Base-by-base conservation (phyloP, 2,888 invertebrate species). In the Mesoligia furuncula region DNA sequence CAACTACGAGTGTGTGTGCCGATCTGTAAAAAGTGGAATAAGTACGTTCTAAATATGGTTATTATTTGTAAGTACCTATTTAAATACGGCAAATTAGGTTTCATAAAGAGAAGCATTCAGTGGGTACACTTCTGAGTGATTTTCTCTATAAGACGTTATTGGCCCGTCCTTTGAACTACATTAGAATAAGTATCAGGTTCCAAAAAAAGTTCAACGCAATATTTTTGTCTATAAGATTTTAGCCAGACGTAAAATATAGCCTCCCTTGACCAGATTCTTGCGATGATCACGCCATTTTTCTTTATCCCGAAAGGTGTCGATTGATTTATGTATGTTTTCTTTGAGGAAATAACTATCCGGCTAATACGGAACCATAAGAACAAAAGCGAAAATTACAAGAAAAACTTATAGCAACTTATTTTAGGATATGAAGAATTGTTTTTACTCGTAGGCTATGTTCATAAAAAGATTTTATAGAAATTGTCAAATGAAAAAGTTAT, bases 261-360 rank as follows among this genome's bases (percentile, higher is more conserved):
- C 69, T 36, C 36, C 36, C 6, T 65, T 83, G 77, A 83, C 69
- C 77, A 66, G 15, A 27, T 83, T 80, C 24, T 27, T 31, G n/a
- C n/a, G n/a, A 24, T 15, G 17, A 36, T 45, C 9, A 54, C 64
- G 24, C 64, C 27, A 62, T 54, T 68, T 81, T 81, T 66, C 51
- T 51, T 27, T 36, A 66, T 17, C 45, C 15, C 11, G 5, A 20
- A 24, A 81, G 59, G 36, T 61, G 15, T 81, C 66, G 27, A 67
- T 74, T 81, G 66, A 79, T 74, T 67, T 77, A 71, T 62, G 31
- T 51, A 24, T 17, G n/a, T 61, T 61, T 62, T 24, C 20, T 54
- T 80, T 42, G 13, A 36, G 31, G 42, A 79, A 80, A 51, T 51
- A 42, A 62, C 6, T 36, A 4, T 4, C 3, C 11, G 20, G 1